phyloP scores from a whole-genome alignment of 1,140 invertebrate genomes.

The Ephestia elutella region DNA sequence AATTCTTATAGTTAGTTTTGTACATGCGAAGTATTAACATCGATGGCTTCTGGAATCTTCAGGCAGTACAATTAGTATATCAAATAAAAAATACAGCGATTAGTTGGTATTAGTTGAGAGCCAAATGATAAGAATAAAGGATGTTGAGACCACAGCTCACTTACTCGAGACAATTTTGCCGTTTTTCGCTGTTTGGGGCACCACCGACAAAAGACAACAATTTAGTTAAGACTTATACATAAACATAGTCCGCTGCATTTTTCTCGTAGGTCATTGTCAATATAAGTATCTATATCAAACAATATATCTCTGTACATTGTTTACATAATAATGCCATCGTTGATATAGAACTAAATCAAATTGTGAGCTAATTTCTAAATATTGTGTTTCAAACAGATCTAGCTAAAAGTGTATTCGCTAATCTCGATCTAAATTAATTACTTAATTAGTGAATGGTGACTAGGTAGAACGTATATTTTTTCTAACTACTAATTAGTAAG shows the following conservation, averaged over 20 bases:
- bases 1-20: conserved; percentile 34
- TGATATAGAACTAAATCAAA: not conserved
- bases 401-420: not conserved
- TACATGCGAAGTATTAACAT: conserved; percentile 36
- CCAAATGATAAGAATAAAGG: conserved; percentile 60
- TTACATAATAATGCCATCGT: not conserved
- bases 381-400: not conserved
- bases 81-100: conserved; percentile 51
- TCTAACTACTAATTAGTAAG: not conserved
- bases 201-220: conserved; percentile 76
- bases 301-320: too few species aligned
- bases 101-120: conserved; percentile 67
- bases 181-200: conserved; percentile 74
- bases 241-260: not conserved
- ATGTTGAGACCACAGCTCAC: conserved; percentile 77
- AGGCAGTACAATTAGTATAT: conserved; percentile 49
- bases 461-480: not conserved
- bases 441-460: not conserved
- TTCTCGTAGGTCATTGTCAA: not conserved
- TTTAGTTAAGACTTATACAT: conserved; percentile 58
- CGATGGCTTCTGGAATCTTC: conserved; percentile 16
- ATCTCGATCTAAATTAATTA: not conserved
- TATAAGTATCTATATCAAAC: not conserved
- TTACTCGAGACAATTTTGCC: conserved; percentile 73
- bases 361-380: not conserved